Percentiles rank a stretch among this genome's conserved stretches.
Conservation (phyloP, 2,113 vertebrate genomes). For the Chloebia gouldiae region DNA sequence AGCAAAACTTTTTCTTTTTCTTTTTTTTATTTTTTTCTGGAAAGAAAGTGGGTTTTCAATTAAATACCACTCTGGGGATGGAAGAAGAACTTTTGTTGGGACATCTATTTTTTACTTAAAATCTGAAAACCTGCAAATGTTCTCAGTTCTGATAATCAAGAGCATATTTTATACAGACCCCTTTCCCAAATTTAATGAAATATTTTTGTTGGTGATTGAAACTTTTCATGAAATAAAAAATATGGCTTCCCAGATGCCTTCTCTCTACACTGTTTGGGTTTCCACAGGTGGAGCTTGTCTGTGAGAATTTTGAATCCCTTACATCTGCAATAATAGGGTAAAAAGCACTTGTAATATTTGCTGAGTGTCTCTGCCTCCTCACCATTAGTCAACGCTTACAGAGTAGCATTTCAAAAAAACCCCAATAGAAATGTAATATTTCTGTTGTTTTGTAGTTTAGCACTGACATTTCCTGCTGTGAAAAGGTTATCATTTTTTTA, state of each 20-base stretch:
- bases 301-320: not conserved
- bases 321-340: not conserved
- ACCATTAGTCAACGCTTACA: not conserved
- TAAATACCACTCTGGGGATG: not conserved
- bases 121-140: not conserved
- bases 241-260: not conserved
- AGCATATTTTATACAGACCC: not conserved
- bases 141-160: not conserved
- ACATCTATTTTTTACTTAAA: not conserved
- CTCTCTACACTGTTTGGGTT: not conserved
- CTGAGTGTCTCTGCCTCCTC: not conserved
- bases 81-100: not conserved
- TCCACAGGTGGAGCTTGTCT: not conserved
- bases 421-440: not conserved
- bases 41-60: conserved; percentile 1
- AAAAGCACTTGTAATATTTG: conserved; percentile 1
- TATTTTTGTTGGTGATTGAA: not conserved
- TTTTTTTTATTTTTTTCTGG: not conserved
- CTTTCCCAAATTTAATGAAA: not conserved
- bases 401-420: not conserved
- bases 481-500: not conserved
- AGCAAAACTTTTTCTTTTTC: not conserved
- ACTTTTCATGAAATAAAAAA: not conserved
- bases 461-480: not conserved
- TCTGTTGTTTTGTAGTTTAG: not conserved